Evolutionary conservation across 2,797 vertebrate species (phyloP).

Genomic region (Dallia pectoralis): DNA sequence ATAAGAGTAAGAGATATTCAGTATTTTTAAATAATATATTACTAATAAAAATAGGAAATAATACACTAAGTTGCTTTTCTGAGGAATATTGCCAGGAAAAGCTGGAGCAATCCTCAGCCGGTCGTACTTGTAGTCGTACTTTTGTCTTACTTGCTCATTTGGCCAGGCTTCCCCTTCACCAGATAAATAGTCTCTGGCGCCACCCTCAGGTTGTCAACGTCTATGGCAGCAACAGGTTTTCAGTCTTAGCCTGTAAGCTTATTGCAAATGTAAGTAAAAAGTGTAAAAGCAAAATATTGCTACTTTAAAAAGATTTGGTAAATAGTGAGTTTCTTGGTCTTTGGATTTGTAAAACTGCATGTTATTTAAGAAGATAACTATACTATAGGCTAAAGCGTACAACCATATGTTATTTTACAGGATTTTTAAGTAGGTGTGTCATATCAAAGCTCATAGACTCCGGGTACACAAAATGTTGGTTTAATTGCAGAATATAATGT

Average conservation of each 20-base stretch:
- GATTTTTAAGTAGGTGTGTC: not conserved
- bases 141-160: not conserved
- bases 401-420: too few species aligned
- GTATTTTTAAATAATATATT: too few species aligned
- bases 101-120: not conserved
- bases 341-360: too few species aligned
- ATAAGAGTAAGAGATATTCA: too few species aligned
- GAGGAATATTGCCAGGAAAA: not conserved
- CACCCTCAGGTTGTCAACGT: slow-evolving; percentile 39
- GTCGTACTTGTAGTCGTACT: not conserved
- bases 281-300: not conserved
- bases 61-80: too few species aligned
- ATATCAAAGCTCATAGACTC: not conserved
- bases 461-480: slow-evolving; percentile 56
- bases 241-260: not conserved
- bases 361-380: too few species aligned
- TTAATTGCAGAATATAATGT: slow-evolving; percentile 76
- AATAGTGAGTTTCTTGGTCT: too few species aligned
- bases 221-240: slow-evolving; percentile 28
- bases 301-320: too few species aligned
- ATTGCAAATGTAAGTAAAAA: not conserved
- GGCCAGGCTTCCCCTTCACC: not conserved
- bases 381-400: too few species aligned
- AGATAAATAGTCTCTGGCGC: slow-evolving; percentile 46
- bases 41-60: too few species aligned